Conservation (phyloP, 2,797 vertebrate species). For the Falco biarmicus region DNA sequence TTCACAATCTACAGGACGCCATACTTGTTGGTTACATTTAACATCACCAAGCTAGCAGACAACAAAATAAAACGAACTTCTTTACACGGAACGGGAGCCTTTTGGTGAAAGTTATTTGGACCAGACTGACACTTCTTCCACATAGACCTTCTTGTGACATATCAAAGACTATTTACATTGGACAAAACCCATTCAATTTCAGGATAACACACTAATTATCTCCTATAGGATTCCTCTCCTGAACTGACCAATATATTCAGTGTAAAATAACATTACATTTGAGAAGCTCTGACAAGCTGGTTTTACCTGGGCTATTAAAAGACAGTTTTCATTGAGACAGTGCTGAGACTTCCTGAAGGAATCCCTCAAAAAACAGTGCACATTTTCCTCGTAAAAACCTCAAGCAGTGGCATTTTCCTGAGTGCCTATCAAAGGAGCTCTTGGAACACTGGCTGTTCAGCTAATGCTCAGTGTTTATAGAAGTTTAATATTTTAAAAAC, state of each 20-base stretch:
- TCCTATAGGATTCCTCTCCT: background rate
- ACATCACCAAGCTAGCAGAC: background rate
- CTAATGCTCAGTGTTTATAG: accelerated
- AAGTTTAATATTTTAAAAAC: background rate
- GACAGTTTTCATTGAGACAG: background rate
- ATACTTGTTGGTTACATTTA: background rate
- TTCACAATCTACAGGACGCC: background rate
- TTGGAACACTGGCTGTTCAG: background rate
- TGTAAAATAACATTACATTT: background rate
- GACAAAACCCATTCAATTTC: background rate
- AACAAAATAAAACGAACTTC: background rate
- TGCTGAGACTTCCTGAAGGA: background rate
- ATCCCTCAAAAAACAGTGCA: background rate
- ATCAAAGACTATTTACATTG: background rate
- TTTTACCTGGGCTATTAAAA: background rate
- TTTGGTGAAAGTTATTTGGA: background rate
- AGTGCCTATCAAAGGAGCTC: background rate
- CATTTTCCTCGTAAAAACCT: background rate
- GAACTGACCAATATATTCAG: background rate
- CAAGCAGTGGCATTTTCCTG: background rate
- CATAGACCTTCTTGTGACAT: background rate
- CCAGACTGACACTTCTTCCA: background rate
- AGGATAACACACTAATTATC: background rate
- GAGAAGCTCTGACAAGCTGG: background rate
- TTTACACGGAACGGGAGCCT: background rate